Percentiles rank a stretch among this genome's conserved stretches.
Evolutionary conservation across 2,113 vertebrate genomes (phyloP).

Genomic region (Illadopsis cleaveri): DNA sequence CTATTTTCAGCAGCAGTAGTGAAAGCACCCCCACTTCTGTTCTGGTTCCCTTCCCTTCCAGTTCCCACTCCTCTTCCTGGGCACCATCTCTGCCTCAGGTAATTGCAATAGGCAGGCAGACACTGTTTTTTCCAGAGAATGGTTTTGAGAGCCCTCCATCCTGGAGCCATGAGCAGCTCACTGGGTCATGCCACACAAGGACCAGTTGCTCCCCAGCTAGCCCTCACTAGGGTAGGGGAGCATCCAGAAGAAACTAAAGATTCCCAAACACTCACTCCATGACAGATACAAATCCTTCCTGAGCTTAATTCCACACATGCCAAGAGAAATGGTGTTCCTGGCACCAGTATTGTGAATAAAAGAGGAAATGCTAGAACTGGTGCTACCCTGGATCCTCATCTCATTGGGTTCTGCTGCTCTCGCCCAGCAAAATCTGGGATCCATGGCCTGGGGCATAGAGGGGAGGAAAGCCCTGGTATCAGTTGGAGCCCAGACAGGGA

Average conservation of each 20-base stretch:
- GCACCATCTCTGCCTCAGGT: background rate
- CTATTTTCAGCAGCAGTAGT: background rate
- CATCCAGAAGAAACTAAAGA: background rate
- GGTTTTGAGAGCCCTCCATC: background rate
- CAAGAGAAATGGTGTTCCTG: background rate
- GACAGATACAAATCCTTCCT: background rate
- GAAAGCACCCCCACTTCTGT: background rate
- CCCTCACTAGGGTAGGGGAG: background rate
- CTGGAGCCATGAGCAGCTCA: background rate
- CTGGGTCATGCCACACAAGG: rapidly evolving
- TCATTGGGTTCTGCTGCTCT: background rate
- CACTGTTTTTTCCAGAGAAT: background rate
- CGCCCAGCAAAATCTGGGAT: background rate
- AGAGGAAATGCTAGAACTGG: background rate
- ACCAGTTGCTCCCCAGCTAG: background rate
- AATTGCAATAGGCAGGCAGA: background rate
- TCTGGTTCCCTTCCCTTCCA: background rate
- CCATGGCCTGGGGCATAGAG: background rate
- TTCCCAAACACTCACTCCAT: background rate
- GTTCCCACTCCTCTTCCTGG: background rate
- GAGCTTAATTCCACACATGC: background rate
- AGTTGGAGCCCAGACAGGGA: background rate
- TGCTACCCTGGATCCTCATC: background rate
- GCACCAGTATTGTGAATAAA: background rate
- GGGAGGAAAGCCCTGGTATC: background rate